These are phyloP conservation scores for Galaxias olidus DNA, from an alignment of 2,797 vertebrate genomes.

Conservation along the genomic window DNA sequence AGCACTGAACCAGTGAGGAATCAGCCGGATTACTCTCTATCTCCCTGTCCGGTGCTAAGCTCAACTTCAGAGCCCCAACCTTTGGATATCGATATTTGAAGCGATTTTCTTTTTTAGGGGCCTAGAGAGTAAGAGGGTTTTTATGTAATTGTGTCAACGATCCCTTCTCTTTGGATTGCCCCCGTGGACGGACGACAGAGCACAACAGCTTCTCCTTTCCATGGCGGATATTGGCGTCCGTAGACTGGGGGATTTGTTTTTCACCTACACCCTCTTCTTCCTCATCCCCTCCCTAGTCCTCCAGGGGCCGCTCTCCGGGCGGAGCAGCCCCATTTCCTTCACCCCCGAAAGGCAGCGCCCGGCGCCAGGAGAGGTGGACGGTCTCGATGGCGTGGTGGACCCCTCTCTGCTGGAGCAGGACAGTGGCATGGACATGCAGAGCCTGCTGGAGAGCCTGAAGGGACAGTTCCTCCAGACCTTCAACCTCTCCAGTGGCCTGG, in stretches of 20 bases:
- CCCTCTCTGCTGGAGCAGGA: conserved; percentile 84
- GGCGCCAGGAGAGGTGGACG: conserved; percentile 75
- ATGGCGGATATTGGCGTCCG: conserved; percentile 81
- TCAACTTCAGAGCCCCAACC: conserved; percentile 2
- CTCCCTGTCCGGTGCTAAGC: conserved; percentile 19
- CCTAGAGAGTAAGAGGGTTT: conserved; percentile 22
- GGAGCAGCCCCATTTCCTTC: conserved; percentile 82
- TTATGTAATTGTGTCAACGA: conserved; percentile 24
- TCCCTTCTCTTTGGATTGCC: conserved; percentile 30
- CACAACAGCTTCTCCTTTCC: conserved; percentile 55
- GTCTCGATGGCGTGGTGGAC: conserved; percentile 83
- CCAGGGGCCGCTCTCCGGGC: conserved; percentile 55
- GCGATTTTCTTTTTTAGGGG: conserved; percentile 21
- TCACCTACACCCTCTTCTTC: conserved; percentile 68
- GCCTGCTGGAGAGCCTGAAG: conserved; percentile 85
- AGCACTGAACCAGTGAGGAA: conserved; percentile 31
- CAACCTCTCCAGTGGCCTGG: conserved; percentile 88
- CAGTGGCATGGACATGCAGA: conserved; percentile 80
- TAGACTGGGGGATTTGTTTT: conserved; percentile 60
- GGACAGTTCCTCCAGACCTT: conserved; percentile 89
- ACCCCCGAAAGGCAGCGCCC: conserved; percentile 74
- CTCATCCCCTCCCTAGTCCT: conserved; percentile 62
- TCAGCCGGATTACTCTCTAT: neutral
- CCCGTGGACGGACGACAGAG: conserved; percentile 38
- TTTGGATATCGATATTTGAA: neutral